Evolutionary conservation across 1,140 invertebrate genomes (phyloP), one percentile per base, ranked within the genome.

Genomic region (Meloidogyne chitwoodi): DNA sequence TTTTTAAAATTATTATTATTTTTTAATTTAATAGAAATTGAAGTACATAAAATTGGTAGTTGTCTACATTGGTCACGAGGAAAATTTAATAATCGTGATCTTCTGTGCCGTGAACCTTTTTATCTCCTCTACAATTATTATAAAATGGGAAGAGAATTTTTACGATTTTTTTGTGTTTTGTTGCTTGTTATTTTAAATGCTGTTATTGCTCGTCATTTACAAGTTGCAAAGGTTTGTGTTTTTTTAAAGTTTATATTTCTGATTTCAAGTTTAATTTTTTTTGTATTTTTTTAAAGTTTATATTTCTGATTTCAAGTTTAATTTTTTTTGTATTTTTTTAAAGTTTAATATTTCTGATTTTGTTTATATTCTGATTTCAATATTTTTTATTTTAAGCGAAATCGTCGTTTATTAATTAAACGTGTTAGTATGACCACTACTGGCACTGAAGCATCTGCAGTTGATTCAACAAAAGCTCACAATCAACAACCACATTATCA

Each of bases 101-200:
- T 80, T 22, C 24, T 44, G 77, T 87, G 48, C 64, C 85, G 81
- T 44, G 84, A 85, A 65, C 84, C 85, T 12, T 84, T 69, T n/a
- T 83, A 44, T 70, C 76, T 79, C 2, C 72, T 87, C 6, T 85
- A 85, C 76, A 81, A 80, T 62, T 87, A 85, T 56, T 85, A 85
- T 76, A 86, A 85, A 68, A 70, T 86, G 63, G 48, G 72, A 4
- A 71, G 84, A 22, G 84, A 85, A 48, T 77, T 76, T 31, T 44
- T 87, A 14, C 78, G 84, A 22, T 84, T 85, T 26, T 74, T 80
- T 10, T 80, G 80, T 41, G 85, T 85, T n/a, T 31, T 84, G 2
- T 22, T 82, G 1, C 83, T 85, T 34, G 75, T 85, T 12, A 48
- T 76, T 12, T 29, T 85, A 6, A 85, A 85, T 77, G 61, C 77